These are phyloP conservation scores for Drosophila cardini DNA, from an alignment of 1,140 invertebrate genomes.

Conservation along the genomic window DNA sequence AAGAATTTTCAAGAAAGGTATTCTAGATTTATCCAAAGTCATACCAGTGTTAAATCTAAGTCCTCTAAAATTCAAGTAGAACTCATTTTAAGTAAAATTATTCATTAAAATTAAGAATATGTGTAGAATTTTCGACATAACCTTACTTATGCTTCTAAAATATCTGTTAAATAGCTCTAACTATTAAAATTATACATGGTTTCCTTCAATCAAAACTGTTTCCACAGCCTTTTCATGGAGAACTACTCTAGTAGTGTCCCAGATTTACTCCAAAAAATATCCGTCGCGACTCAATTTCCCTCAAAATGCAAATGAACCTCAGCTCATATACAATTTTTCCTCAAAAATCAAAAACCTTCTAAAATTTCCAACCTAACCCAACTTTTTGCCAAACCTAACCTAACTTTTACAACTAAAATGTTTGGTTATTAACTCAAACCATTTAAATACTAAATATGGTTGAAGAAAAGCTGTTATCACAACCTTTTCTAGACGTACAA, in stretches of 20 bases:
- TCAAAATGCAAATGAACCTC: too few species aligned
- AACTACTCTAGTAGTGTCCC: conserved; percentile 15
- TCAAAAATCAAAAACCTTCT: too few species aligned
- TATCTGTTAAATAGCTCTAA: not conserved
- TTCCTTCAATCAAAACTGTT: conserved; percentile 32
- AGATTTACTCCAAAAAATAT: too few species aligned
- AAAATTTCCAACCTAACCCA: not conserved
- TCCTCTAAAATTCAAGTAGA: too few species aligned
- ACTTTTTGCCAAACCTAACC: not conserved
- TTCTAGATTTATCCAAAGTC: too few species aligned
- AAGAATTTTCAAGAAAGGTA: too few species aligned
- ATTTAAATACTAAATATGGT: conserved; percentile 7
- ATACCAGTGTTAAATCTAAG: too few species aligned
- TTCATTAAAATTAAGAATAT: too few species aligned
- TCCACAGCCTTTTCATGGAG: conserved; percentile 40
- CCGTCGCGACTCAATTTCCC: too few species aligned
- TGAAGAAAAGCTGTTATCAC: conserved; percentile 33
- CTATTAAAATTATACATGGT: conserved; percentile 6
- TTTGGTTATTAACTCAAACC: not conserved
- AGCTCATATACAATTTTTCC: too few species aligned
- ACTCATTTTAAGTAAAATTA: too few species aligned
- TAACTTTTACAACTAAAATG: not conserved
- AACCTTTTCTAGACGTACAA: conserved; percentile 37
- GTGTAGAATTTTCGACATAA: not conserved
- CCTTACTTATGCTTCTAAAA: not conserved